phyloP scores from a whole-genome alignment of 2,113 vertebrate species.

The Hemiscyllium ocellatum region DNA sequence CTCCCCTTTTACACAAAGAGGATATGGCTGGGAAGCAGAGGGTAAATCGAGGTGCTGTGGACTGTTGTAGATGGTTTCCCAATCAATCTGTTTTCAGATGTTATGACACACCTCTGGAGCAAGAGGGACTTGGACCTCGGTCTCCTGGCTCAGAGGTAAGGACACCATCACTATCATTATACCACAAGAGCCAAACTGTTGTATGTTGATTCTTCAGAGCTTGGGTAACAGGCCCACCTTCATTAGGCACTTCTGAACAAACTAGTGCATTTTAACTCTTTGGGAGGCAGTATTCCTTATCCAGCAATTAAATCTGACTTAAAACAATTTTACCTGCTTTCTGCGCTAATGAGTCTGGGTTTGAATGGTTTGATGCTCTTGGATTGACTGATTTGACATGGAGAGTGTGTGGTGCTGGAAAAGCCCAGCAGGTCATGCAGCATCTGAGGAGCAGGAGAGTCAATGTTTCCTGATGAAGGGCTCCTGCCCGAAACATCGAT shows the following conservation, averaged over 20 bases:
- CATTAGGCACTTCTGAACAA: neutral
- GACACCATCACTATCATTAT: neutral
- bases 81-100: no score
- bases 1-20: conserved; percentile 43
- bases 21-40: conserved; percentile 53
- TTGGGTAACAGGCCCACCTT: neutral
- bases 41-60: conserved; percentile 39
- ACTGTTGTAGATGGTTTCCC: no score
- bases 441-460: no score
- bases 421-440: no score
- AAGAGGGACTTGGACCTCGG: no score
- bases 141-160: no score
- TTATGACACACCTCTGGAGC: no score
- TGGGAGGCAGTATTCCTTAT: neutral
- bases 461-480: no score
- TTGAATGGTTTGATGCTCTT: neutral
- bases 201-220: neutral
- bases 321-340: neutral
- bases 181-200: conserved; percentile 47
- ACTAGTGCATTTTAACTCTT: neutral
- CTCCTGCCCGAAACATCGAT: no score
- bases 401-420: no score
- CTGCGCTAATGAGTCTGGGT: neutral
- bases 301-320: neutral
- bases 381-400: neutral